These are phyloP conservation scores for Alentia gelatinosa DNA, from an alignment of 2,888 invertebrate species.

Conservation along the genomic window DNA sequence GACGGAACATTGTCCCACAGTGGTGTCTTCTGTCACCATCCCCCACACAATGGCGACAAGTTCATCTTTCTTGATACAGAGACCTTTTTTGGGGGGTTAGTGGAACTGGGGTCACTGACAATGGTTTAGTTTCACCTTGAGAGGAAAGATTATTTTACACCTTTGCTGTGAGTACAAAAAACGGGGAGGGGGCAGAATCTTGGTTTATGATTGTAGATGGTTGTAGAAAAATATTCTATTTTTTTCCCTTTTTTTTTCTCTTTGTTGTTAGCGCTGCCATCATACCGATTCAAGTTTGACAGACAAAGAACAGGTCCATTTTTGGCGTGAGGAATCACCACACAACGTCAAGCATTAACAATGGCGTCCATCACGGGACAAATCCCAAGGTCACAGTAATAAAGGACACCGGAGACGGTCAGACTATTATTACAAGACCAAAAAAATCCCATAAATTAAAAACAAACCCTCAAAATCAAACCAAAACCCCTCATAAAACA, in stretches of 20 bases:
- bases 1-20: too few relatives aligned
- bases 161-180: background rate
- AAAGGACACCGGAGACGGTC: background rate
- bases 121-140: too few relatives aligned
- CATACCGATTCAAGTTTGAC: constrained; percentile 42
- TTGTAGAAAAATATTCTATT: constrained; percentile 25
- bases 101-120: too few relatives aligned
- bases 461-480: background rate
- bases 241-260: too few relatives aligned
- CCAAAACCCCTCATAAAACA: background rate
- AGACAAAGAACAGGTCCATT: background rate
- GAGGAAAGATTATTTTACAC: too few relatives aligned
- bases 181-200: constrained; percentile 2
- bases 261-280: constrained; percentile 23
- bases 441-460: background rate
- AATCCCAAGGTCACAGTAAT: background rate
- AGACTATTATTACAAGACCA: background rate
- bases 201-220: background rate
- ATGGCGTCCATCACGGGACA: background rate
- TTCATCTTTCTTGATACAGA: background rate
- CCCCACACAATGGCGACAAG: too few relatives aligned
- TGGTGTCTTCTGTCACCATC: too few relatives aligned
- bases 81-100: background rate
- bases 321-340: constrained; percentile 23
- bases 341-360: background rate